Percentiles rank a stretch among this genome's conserved stretches.
These are phyloP conservation scores for Aythya fuligula DNA, from an alignment of 2,797 vertebrate species.

Conservation along the genomic window DNA sequence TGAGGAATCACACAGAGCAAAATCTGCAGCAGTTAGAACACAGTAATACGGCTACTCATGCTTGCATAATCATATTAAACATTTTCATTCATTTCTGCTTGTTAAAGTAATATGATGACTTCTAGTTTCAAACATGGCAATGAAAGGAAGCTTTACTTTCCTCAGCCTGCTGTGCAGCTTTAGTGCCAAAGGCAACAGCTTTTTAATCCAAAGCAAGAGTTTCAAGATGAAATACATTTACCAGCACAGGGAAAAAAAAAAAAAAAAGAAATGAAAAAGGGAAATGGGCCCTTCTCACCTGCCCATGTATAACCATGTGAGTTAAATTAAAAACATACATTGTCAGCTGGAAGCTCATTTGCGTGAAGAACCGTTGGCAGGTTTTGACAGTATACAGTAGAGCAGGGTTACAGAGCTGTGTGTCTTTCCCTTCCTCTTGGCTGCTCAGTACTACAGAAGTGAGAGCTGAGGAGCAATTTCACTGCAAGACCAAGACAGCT, in stretches of 20 bases:
- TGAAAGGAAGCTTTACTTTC: constrained; percentile 62
- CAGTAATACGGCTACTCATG: neutral
- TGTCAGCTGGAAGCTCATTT: constrained; percentile 59
- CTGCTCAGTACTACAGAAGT: neutral
- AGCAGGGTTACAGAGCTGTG: neutral
- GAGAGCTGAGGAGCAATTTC: neutral
- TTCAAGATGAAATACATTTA: constrained; percentile 61
- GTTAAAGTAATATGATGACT: constrained; percentile 67
- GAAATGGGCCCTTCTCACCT: constrained; percentile 48
- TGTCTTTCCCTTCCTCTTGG: neutral
- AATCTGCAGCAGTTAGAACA: neutral
- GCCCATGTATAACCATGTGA: constrained; percentile 39
- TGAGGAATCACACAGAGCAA: constrained; percentile 16
- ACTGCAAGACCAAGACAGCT: neutral
- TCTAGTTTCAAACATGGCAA: constrained; percentile 60
- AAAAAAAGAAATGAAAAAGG: constrained; percentile 25
- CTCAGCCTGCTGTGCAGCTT: constrained; percentile 58
- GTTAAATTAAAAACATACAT: constrained; percentile 62
- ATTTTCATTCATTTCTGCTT: constrained; percentile 71
- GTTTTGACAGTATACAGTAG: neutral
- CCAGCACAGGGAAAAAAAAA: neutral
- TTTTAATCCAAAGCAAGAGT: constrained; percentile 67
- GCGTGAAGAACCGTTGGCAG: neutral
- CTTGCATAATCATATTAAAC: constrained; percentile 62
- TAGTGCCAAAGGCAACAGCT: constrained; percentile 70